A percentile compares a stretch with the other conserved stretches of the same genome.
phyloP scores from a whole-genome alignment of 2,113 vertebrate genomes.

The Sturnira hondurensis region DNA sequence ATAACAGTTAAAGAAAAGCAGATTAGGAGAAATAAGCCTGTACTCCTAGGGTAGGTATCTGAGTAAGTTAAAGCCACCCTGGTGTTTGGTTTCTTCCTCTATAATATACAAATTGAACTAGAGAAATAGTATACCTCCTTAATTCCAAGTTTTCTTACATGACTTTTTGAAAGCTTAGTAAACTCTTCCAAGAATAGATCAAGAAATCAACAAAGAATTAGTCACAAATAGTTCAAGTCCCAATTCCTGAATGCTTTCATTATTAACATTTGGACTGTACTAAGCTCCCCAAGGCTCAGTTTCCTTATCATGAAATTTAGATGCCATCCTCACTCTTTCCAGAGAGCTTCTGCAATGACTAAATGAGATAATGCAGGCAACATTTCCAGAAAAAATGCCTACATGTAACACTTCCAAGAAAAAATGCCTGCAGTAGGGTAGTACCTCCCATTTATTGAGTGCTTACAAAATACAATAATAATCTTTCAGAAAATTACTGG shows the following conservation, averaged over 20 bases:
- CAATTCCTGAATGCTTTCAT: background rate
- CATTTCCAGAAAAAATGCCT: background rate
- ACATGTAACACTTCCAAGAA: background rate
- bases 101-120: background rate
- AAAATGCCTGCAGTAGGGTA: background rate
- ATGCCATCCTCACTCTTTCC: background rate
- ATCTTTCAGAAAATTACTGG: background rate
- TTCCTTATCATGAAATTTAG: background rate
- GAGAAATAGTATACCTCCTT: background rate
- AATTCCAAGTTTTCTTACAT: background rate
- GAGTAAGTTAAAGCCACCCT: background rate
- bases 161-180: background rate
- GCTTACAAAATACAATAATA: background rate
- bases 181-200: background rate
- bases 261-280: background rate
- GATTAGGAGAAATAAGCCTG: background rate
- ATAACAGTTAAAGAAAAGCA: background rate
- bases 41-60: background rate
- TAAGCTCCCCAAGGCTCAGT: background rate
- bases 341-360: background rate
- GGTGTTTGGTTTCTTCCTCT: background rate
- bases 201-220: background rate
- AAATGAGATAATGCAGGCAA: background rate
- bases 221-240: background rate
- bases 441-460: background rate